Base-by-base conservation (phyloP, 2,888 invertebrate genomes). In the Tachina grossa region DNA sequence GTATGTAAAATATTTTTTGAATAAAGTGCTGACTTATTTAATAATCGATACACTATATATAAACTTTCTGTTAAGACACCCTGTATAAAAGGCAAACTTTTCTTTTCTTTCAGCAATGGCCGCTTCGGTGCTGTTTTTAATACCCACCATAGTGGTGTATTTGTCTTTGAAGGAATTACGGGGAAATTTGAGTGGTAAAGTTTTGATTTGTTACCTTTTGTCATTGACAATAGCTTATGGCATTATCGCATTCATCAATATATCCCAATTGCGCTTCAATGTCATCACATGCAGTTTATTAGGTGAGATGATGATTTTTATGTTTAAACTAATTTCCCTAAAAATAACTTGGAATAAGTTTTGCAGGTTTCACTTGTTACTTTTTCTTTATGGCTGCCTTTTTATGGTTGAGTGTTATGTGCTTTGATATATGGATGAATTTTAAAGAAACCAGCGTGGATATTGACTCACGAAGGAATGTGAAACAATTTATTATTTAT, bases 401-500 rank as follows among this genome's bases (percentile, higher is more conserved):
- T 93, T 96, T 96, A 91, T 97, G 97, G 97, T 94, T 97, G 89
- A 96, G 96, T 90, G 95, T 96, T 22, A 96, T 96, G 94, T 96
- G 96, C 91, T 95, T 96, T 91, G 96, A 97, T 90, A 95, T 97
- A 89, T 97, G 96, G 95, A 95, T 95, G 93, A 88, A 85, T 84
- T 87, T 88, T 16, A 81, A 83, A 11, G 85, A 86, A 16, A 77
- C 75, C 10, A 80, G 65, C 55, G 13, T 80, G 14, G 75, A 85
- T 43, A 22, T 53, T 1, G 72, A 74, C 47, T 22, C 72, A 0
- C 45, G 47, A 2, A 43, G 68, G 49, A 59, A 79, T 61, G 11
- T n/a, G 1, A 89, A 87, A 77, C 84, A 87, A 14, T 90, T 89
- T 74, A 11, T 84, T 10, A 51, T 85, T 1, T 90, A 89, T 51